A percentile compares a stretch with the other conserved stretches of the same genome.
phyloP scores from a whole-genome alignment of 2,888 invertebrate species.

The Taphrorychus bicolor region DNA sequence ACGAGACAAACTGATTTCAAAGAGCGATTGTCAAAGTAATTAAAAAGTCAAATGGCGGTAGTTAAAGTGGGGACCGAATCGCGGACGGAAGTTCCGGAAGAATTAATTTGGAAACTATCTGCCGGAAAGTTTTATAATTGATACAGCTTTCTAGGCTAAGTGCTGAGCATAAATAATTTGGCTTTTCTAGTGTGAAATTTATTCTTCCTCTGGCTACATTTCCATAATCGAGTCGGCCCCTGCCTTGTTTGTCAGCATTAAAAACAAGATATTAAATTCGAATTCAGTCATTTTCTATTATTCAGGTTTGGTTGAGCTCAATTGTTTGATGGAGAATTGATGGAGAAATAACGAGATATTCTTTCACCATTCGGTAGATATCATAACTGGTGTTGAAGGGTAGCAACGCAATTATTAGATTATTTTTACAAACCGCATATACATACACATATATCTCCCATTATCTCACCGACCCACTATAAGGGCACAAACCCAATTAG shows the following conservation, averaged over 20 bases:
- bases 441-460: not conserved
- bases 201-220: not conserved
- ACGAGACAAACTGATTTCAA: not conserved
- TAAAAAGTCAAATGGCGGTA: slow-evolving; percentile 4
- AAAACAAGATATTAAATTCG: not conserved
- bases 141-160: slow-evolving; percentile 7
- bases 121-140: slow-evolving; percentile 12
- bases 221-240: not conserved
- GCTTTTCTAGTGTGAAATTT: slow-evolving; percentile 1
- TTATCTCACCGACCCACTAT: not conserved
- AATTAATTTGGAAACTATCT: slow-evolving; percentile 10
- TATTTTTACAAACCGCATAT: not conserved
- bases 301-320: no score
- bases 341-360: no score
- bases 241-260: not conserved
- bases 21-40: not conserved
- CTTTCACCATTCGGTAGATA: no score
- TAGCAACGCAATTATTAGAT: no score
- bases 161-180: slow-evolving; percentile 1
- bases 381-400: no score
- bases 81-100: not conserved
- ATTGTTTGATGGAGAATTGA: no score
- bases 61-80: slow-evolving; percentile 1
- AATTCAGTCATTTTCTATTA: not conserved
- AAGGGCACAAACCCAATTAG: not conserved